phyloP scores from a whole-genome alignment of 2,113 vertebrate species.

The Gymnogyps californianus region DNA sequence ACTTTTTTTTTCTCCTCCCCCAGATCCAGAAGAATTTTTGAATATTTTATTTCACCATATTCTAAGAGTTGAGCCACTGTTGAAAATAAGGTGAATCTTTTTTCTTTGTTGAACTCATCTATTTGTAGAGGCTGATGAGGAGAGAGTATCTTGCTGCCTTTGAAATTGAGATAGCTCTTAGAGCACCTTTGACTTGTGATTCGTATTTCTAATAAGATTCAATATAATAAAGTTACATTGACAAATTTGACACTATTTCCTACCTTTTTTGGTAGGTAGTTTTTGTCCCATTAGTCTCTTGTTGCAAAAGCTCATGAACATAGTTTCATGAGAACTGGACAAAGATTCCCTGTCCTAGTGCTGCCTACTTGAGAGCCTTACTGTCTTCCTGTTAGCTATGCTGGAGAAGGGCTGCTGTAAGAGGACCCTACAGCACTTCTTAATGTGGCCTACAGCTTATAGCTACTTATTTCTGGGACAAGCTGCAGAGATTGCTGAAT shows the following conservation, averaged over 20 bases:
- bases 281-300: neutral
- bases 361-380: neutral
- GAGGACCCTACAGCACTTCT: neutral
- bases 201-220: neutral
- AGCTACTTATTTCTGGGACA: neutral
- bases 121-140: neutral
- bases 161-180: neutral
- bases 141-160: neutral
- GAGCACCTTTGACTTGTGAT: neutral
- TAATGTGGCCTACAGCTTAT: neutral
- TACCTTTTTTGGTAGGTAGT: neutral
- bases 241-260: neutral
- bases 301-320: neutral
- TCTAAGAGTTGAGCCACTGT: conserved; percentile 92
- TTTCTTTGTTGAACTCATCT: neutral
- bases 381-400: neutral
- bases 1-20: neutral
- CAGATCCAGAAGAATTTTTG: conserved; percentile 98
- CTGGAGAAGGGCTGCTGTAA: neutral
- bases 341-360: neutral
- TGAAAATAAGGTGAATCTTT: conserved; percentile 88
- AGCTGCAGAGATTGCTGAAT: neutral
- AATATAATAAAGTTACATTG: neutral
- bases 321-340: neutral
- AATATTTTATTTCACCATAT: conserved; percentile 98